phyloP scores from a whole-genome alignment of 1,140 invertebrate genomes.

The Protaetia brevitarsis region DNA sequence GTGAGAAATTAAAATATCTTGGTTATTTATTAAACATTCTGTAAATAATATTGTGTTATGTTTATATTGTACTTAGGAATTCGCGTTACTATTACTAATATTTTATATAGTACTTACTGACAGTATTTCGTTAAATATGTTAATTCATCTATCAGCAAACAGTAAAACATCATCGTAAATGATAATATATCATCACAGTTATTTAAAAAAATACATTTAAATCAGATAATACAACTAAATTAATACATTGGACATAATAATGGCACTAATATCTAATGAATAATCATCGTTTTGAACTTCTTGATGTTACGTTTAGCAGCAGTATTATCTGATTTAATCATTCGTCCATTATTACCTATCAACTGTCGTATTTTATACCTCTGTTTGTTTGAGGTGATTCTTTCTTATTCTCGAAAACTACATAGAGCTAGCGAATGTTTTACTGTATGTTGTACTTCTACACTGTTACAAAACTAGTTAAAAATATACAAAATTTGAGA shows the following conservation, averaged over 20 bases:
- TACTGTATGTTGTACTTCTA: constrained; percentile 10
- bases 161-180: not conserved
- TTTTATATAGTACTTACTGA: constrained; percentile 17
- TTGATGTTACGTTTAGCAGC: no score
- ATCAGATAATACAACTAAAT: not conserved
- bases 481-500: constrained; percentile 5
- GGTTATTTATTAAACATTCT: constrained; percentile 26
- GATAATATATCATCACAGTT: not conserved
- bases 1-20: constrained; percentile 22
- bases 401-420: not conserved
- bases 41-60: constrained; percentile 38
- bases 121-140: not conserved
- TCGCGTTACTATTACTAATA: not conserved
- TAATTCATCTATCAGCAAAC: constrained; percentile 2
- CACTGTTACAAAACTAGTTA: constrained; percentile 4
- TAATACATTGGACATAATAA: not conserved
- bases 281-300: no score
- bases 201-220: not conserved
- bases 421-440: no score
- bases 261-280: no score
- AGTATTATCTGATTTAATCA: not conserved
- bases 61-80: constrained; percentile 23
- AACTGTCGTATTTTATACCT: constrained; percentile 2
- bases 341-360: not conserved
- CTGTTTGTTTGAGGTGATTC: constrained; percentile 12